Evolutionary conservation across 2,888 invertebrate species (phyloP).

Genomic region (Elgonia sp.): DNA sequence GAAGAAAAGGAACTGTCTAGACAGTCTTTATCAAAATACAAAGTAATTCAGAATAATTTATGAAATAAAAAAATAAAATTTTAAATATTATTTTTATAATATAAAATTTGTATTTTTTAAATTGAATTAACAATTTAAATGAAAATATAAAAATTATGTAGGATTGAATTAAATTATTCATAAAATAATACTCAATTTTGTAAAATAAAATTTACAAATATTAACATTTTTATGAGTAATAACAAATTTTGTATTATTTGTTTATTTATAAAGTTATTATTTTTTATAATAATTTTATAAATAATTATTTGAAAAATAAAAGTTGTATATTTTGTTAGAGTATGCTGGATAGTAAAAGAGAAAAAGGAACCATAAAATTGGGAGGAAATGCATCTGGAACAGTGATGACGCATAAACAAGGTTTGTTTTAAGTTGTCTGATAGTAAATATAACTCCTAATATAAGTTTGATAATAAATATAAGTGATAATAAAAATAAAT

Average conservation of each 20-base stretch:
- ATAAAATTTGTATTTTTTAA: no score
- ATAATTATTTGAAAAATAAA: background rate
- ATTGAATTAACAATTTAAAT: no score
- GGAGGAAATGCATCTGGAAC: slow-evolving; percentile 90
- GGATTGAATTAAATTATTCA: no score
- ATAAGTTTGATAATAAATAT: no score
- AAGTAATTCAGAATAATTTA: slow-evolving; percentile 87
- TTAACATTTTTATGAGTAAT: no score
- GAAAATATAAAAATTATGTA: no score
- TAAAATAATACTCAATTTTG: no score
- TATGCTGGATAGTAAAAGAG: slow-evolving; percentile 91
- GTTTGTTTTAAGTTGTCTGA: slow-evolving; percentile 85
- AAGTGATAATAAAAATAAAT: background rate
- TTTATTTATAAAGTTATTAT: no score
- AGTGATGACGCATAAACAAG: slow-evolving; percentile 94
- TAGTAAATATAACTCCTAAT: no score
- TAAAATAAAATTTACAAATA: no score
- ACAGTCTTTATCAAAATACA: slow-evolving; percentile 92
- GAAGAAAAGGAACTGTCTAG: slow-evolving; percentile 93
- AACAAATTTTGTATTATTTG: no score
- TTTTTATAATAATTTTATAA: no score
- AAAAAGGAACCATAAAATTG: slow-evolving; percentile 91
- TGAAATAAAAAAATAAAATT: background rate
- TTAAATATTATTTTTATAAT: background rate
- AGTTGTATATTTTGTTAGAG: slow-evolving; percentile 87